Evolutionary conservation across 2,113 vertebrate species (phyloP).

Genomic region (Trichomycterus rosablanca): DNA sequence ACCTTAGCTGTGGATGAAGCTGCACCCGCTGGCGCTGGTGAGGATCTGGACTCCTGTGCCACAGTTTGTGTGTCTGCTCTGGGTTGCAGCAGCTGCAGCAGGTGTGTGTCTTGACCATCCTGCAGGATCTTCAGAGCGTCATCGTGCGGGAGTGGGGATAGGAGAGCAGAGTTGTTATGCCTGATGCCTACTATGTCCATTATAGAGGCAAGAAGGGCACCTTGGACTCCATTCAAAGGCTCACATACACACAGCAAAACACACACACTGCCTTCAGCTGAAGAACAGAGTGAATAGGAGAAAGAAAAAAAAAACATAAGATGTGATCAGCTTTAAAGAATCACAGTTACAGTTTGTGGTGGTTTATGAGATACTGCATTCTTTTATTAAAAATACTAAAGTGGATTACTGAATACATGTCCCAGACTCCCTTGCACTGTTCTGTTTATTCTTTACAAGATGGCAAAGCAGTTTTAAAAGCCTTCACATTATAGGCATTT

Average conservation of each 20-base stretch:
- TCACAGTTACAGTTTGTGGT: too few relatives aligned
- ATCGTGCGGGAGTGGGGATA: constrained; percentile 46
- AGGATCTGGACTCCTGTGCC: background rate
- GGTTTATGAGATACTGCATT: too few relatives aligned
- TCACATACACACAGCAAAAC: constrained; percentile 56
- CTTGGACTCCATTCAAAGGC: constrained; percentile 52
- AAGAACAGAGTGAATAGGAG: constrained; percentile 20
- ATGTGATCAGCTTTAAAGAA: background rate
- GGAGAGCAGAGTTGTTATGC: background rate
- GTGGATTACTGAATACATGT: too few relatives aligned
- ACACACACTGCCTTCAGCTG: constrained; percentile 57
- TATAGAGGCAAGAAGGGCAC: constrained; percentile 57
- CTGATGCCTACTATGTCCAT: constrained; percentile 60
- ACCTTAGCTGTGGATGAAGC: constrained; percentile 16
- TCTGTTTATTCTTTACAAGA: too few relatives aligned
- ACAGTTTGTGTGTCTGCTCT: background rate
- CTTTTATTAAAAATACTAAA: too few relatives aligned
- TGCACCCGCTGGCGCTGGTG: background rate
- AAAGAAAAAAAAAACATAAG: background rate
- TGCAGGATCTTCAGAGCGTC: constrained; percentile 54
- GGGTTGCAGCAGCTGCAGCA: constrained; percentile 49
- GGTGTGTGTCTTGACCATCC: constrained; percentile 45
- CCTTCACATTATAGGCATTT: too few relatives aligned
- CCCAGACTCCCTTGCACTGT: too few relatives aligned
- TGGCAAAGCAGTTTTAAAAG: too few relatives aligned